Conservation (phyloP, 2,797 vertebrate genomes). For the Rachycentron canadum region DNA sequence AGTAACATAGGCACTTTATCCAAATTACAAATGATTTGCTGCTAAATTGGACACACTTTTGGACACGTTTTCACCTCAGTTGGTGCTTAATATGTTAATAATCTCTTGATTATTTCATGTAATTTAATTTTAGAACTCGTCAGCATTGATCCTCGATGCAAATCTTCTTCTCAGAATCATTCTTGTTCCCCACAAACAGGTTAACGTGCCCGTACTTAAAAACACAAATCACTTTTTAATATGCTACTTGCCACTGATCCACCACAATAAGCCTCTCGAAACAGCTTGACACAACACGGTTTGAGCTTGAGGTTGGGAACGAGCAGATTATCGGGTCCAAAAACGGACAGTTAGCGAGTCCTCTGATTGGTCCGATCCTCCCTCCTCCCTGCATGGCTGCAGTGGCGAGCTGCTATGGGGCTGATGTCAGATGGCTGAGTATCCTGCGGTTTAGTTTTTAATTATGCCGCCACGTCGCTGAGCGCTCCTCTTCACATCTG, state of each 20-base stretch:
- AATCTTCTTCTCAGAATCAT: background rate
- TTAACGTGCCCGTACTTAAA: slow-evolving; percentile 7
- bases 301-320: slow-evolving; percentile 53
- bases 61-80: slow-evolving; percentile 32
- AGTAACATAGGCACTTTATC: slow-evolving; percentile 36
- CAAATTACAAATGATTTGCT: slow-evolving; percentile 27
- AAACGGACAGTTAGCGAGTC: slow-evolving; percentile 60
- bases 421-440: slow-evolving; percentile 74
- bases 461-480: slow-evolving; percentile 57
- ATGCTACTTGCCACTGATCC: slow-evolving; percentile 69
- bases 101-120: slow-evolving; percentile 20
- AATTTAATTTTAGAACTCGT: slow-evolving; percentile 20
- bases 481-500: slow-evolving; percentile 77
- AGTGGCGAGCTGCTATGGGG: slow-evolving; percentile 38
- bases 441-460: slow-evolving; percentile 76
- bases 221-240: slow-evolving; percentile 59
- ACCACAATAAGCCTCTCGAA: slow-evolving; percentile 60
- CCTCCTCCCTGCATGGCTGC: slow-evolving; percentile 1
- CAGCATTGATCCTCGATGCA: background rate
- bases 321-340: slow-evolving; percentile 73
- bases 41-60: slow-evolving; percentile 35
- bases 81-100: slow-evolving; percentile 36
- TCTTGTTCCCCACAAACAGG: background rate
- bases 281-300: slow-evolving; percentile 75
- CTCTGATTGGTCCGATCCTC: slow-evolving; percentile 68